phyloP scores from a whole-genome alignment of 2,888 invertebrate genomes.

The Podotricha telesiphe region DNA sequence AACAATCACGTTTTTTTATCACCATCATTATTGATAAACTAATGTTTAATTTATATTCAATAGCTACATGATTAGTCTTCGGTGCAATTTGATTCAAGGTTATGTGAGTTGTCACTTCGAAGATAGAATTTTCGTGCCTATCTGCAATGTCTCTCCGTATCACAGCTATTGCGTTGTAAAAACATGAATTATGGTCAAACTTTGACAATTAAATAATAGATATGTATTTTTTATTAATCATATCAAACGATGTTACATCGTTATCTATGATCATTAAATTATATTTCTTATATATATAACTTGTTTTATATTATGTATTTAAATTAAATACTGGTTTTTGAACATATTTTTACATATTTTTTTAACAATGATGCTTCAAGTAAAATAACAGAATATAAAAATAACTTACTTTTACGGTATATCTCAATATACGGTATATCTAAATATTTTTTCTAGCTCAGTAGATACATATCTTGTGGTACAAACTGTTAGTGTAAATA shows the following conservation, averaged over 20 bases:
- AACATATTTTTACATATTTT: no score
- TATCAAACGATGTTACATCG: background rate
- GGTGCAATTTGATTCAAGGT: background rate
- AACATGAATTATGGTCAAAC: background rate
- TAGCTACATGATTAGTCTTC: background rate
- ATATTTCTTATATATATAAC: background rate
- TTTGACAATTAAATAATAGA: background rate
- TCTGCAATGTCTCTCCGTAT: background rate
- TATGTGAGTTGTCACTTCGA: background rate
- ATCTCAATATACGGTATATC: no score
- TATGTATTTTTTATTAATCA: conserved; percentile 16
- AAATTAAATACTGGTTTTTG: no score
- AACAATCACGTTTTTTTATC: no score
- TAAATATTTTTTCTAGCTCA: background rate
- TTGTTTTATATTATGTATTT: no score
- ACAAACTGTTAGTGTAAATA: background rate
- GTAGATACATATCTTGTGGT: background rate
- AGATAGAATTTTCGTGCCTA: background rate
- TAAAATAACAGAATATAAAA: no score
- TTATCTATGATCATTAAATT: background rate
- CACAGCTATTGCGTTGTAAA: conserved; percentile 4
- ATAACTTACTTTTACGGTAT: no score
- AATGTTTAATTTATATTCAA: no score
- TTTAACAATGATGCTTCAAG: no score
- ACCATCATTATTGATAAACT: no score